Conservation (phyloP, 2,888 invertebrate genomes). For the Archaeoteleia sp. region DNA sequence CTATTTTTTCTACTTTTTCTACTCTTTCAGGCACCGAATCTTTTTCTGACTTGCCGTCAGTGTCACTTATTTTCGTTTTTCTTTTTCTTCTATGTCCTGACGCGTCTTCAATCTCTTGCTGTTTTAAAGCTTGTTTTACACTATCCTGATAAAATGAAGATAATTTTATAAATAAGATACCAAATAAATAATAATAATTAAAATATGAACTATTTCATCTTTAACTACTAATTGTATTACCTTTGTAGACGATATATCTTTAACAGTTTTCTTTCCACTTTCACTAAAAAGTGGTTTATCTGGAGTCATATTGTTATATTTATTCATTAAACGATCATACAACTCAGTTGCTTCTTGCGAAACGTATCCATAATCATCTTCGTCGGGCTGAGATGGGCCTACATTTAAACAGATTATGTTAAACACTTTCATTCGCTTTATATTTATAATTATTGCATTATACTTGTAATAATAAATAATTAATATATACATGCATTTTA, state of each 20-base stretch:
- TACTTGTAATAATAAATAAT: too few relatives aligned
- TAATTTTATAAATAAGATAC: conserved; percentile 1
- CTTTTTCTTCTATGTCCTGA: conserved; percentile 81
- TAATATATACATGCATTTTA: too few relatives aligned
- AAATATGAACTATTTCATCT: background rate
- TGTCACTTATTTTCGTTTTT: conserved; percentile 72
- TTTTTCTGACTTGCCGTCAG: conserved; percentile 67
- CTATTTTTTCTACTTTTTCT: conserved; percentile 55
- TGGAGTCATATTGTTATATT: conserved; percentile 84
- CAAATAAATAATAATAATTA: background rate
- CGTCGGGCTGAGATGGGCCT: conserved; percentile 87
- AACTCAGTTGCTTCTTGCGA: conserved; percentile 88
- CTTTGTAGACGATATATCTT: conserved; percentile 76
- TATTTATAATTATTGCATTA: too few relatives aligned
- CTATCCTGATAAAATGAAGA: conserved; percentile 75
- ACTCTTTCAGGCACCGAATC: conserved; percentile 67
- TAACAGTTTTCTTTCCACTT: conserved; percentile 76
- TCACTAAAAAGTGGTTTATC: conserved; percentile 82
- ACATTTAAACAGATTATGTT: too few relatives aligned
- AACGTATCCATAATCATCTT: conserved; percentile 93
- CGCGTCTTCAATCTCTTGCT: conserved; percentile 83
- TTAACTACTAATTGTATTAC: too few relatives aligned
- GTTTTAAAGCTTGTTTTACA: conserved; percentile 84
- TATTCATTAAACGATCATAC: conserved; percentile 90
- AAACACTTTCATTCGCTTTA: too few relatives aligned